Conservation (phyloP, 2,113 vertebrate genomes). For the Cyprinodon tularosa region DNA sequence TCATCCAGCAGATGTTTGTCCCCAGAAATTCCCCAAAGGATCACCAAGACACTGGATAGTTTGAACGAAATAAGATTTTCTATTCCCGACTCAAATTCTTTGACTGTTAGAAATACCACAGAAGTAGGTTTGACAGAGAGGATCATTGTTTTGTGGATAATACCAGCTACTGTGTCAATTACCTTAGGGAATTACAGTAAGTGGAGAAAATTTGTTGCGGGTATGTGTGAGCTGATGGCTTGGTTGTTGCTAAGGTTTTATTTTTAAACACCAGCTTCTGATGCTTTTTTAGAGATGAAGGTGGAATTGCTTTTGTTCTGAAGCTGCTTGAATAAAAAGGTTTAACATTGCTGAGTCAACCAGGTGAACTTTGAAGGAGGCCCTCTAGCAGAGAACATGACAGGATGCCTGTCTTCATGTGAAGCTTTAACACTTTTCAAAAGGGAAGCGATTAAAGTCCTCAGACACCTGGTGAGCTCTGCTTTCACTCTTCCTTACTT, state of each 20-base stretch:
- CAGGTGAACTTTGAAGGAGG: background rate
- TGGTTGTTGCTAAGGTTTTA: background rate
- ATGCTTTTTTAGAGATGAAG: background rate
- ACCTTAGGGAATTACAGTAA: background rate
- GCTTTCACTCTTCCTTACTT: background rate
- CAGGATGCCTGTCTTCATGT: background rate
- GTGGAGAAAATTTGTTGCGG: background rate
- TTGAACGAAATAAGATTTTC: background rate
- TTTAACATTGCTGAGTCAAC: background rate
- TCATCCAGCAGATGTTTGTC: slow-evolving; percentile 45
- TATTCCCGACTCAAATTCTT: background rate
- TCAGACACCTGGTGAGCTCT: background rate
- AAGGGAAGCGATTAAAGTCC: too few relatives aligned
- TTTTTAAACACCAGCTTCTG: too few relatives aligned
- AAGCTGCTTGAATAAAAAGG: background rate
- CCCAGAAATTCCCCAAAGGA: slow-evolving; percentile 34
- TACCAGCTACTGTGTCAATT: background rate
- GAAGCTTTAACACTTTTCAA: background rate
- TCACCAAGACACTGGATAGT: slow-evolving; percentile 22
- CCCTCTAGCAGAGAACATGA: background rate
- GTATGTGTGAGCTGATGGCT: background rate
- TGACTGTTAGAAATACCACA: background rate
- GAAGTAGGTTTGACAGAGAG: background rate
- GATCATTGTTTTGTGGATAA: background rate
- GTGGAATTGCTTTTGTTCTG: background rate